These are phyloP conservation scores for Protonibea diacanthus DNA, from an alignment of 2,797 vertebrate genomes.

Conservation along the genomic window DNA sequence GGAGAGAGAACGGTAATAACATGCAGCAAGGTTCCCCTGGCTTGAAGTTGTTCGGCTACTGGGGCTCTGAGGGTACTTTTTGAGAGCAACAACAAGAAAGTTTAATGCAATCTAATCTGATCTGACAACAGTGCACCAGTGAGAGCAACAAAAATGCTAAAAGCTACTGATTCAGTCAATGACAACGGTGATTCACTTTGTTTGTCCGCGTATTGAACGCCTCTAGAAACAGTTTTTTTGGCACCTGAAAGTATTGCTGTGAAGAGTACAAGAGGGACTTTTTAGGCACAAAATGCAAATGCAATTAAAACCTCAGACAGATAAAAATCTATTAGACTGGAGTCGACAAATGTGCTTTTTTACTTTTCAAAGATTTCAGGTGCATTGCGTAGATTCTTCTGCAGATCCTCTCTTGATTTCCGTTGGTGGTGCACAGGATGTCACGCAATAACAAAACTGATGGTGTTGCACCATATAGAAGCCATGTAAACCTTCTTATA, in stretches of 20 bases:
- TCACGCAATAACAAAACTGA: background rate
- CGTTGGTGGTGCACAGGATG: no score
- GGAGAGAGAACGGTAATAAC: background rate
- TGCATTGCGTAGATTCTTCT: background rate
- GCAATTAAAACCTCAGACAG: background rate
- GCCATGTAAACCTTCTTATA: no score
- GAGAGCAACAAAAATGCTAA: background rate
- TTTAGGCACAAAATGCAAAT: background rate
- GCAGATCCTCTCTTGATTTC: background rate
- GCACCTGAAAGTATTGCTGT: background rate
- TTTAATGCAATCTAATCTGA: slow-evolving; percentile 11
- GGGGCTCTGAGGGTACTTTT: background rate
- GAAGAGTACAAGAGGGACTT: background rate
- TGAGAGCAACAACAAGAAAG: background rate
- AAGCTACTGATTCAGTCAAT: background rate
- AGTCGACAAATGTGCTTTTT: background rate
- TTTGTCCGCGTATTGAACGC: background rate
- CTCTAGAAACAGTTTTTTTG: background rate
- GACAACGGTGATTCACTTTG: background rate
- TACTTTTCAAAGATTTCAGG: background rate
- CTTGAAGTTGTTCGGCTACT: background rate
- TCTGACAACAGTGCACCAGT: background rate
- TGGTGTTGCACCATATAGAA: background rate
- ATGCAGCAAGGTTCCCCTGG: background rate
- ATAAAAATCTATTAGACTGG: background rate